Evolutionary conservation across 2,888 invertebrate species (phyloP), one percentile per base, ranked within the genome.

Genomic region (Lycocerus yunnanus): DNA sequence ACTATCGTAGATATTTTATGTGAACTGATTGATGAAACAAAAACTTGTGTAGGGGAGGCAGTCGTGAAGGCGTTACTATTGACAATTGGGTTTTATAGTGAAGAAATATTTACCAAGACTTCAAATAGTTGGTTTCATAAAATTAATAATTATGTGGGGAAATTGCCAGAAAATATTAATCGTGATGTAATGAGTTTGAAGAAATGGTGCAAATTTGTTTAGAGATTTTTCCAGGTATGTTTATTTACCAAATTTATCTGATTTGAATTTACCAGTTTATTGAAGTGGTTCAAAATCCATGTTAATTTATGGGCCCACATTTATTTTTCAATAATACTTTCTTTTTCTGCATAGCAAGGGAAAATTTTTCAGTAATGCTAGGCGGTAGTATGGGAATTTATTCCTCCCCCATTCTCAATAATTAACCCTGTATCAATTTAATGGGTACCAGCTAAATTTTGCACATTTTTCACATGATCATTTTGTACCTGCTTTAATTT

Each of bases 1-100:
- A 85, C 85, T 1, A 76, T 86, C 13, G 77, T 88, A 43, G 89
- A 89, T 79, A 84, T 89, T 58, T 78, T 88, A 43, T 89, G 89
- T 73, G 89, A 89, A 81, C 78, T 89, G 71, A 80, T 89, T 24
- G 84, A 86, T 11, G 89, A 88, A 27, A 85, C 87, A 61, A 86
- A 86, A 60, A 88, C 87, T 58, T 85, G 86, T 14, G 80, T 89
- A 18, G 89, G 88, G 79, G 89, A 89, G 83, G 87, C 88, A 1
- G 85, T 89, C n/a, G 83, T 89, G 8, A 87, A 88, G 83, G 87
- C 86, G 73, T 79, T 87, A 10, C 84, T 89, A 77, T 80, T 89
- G 58, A 80, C 87, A 1, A 81, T 88, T 69, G 89, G 89, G 21
- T 85, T 84, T 70, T 80, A 85, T 16, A 84, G 86, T 11, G 89